Conservation (phyloP, 1,140 invertebrate species). For the Drosophila mayri region DNA sequence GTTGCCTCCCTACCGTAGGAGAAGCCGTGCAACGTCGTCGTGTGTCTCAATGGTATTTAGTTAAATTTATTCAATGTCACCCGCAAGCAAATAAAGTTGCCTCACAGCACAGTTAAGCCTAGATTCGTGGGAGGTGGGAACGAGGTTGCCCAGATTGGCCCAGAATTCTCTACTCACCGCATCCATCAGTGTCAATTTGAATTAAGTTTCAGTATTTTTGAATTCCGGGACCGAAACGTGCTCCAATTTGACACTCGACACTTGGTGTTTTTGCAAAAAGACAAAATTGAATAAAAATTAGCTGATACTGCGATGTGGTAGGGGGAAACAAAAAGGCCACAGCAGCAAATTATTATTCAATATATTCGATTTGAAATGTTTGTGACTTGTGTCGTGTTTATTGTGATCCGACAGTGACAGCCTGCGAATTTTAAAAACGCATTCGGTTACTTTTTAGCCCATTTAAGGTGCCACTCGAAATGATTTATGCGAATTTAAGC, state of each 20-base stretch:
- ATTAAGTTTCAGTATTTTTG: constrained; percentile 57
- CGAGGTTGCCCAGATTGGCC: constrained; percentile 10
- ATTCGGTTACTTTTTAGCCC: constrained; percentile 30
- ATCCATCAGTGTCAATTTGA: constrained; percentile 59
- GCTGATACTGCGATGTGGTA: constrained; percentile 7
- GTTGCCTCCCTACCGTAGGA: not conserved
- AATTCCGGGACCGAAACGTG: constrained; percentile 21
- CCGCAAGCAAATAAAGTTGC: constrained; percentile 45
- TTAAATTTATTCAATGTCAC: constrained; percentile 38
- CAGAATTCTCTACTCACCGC: constrained; percentile 20
- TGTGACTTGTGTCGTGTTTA: constrained; percentile 67
- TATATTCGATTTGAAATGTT: constrained; percentile 77
- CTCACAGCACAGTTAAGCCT: constrained; percentile 1
- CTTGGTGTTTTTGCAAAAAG: constrained; percentile 53
- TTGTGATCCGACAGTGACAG: constrained; percentile 64
- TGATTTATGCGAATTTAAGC: constrained; percentile 63
- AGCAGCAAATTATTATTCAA: constrained; percentile 72
- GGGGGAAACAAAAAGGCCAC: constrained; percentile 16
- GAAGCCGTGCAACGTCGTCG: constrained; percentile 20
- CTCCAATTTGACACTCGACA: constrained; percentile 6
- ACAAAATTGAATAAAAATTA: constrained; percentile 72
- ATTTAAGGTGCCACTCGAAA: constrained; percentile 55
- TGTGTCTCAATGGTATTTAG: constrained; percentile 66
- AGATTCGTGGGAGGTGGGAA: not conserved
- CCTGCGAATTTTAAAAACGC: constrained; percentile 71